phyloP scores from a whole-genome alignment of 2,797 vertebrate species.

The Chiloscyllium punctatum region DNA sequence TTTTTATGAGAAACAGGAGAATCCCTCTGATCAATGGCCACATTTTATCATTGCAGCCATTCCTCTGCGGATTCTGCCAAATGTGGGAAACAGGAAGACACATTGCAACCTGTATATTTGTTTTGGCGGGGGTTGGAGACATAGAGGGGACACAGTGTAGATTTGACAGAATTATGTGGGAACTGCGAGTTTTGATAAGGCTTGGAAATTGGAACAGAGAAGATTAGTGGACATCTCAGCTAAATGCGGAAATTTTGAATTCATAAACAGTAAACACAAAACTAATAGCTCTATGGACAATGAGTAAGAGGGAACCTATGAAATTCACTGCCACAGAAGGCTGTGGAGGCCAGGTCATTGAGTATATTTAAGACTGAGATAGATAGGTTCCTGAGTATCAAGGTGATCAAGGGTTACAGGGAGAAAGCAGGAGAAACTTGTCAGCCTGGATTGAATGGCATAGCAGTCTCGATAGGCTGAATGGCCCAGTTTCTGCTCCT shows the following conservation, averaged over 20 bases:
- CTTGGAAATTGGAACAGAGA: background rate
- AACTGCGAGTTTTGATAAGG: background rate
- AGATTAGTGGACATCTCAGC: background rate
- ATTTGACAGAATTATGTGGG: background rate
- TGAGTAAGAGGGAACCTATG: no score
- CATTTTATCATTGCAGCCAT: background rate
- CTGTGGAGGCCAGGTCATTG: no score
- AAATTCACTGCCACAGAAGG: no score
- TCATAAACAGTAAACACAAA: background rate
- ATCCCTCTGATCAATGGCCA: background rate
- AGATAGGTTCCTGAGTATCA: no score
- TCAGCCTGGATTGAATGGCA: no score
- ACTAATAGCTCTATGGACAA: no score
- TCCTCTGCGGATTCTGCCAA: background rate
- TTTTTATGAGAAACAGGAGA: background rate
- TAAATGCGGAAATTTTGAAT: background rate
- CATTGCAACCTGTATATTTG: background rate
- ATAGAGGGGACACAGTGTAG: background rate
- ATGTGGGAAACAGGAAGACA: background rate
- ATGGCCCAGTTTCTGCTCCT: no score
- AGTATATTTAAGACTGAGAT: no score
- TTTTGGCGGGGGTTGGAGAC: background rate
- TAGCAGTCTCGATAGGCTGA: no score
- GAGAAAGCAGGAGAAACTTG: no score
- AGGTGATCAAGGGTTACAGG: no score